These are phyloP conservation scores for Aphidius ervi DNA, from an alignment of 1,140 invertebrate species.

Conservation along the genomic window DNA sequence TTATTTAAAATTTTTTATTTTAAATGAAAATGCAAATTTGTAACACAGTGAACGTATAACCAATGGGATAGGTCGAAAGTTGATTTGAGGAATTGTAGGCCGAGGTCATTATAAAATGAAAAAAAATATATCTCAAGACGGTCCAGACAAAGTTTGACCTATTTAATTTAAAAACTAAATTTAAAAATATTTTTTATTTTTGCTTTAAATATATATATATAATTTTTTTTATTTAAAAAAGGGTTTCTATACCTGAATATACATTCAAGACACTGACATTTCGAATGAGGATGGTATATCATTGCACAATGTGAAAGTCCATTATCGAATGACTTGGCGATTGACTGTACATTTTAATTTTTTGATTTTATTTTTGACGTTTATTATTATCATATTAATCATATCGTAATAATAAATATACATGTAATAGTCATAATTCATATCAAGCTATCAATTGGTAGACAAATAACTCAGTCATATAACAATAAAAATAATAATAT, in stretches of 20 bases:
- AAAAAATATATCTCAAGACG: not conserved
- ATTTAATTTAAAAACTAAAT: too few species aligned
- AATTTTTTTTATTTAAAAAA: too few species aligned
- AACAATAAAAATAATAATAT: not conserved
- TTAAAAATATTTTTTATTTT: too few species aligned
- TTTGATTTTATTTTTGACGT: constrained; percentile 5
- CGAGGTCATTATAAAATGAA: constrained; percentile 17
- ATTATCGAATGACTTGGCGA: constrained; percentile 7
- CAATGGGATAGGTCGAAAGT: constrained; percentile 16
- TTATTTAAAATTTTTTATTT: too few species aligned
- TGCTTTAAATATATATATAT: too few species aligned
- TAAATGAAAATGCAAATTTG: too few species aligned
- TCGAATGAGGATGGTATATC: constrained; percentile 1
- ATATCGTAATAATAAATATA: not conserved
- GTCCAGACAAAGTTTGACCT: not conserved
- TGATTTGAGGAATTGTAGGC: constrained; percentile 10
- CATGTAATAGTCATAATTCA: not conserved
- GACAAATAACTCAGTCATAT: not conserved
- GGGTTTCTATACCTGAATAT: not conserved
- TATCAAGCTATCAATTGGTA: not conserved
- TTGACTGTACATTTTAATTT: not conserved
- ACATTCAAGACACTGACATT: constrained; percentile 15
- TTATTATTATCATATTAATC: too few species aligned
- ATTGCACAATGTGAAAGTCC: constrained; percentile 14
- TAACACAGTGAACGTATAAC: not conserved